These are phyloP conservation scores for Acropternis orthonyx DNA, from an alignment of 2,797 vertebrate genomes.

Conservation along the genomic window DNA sequence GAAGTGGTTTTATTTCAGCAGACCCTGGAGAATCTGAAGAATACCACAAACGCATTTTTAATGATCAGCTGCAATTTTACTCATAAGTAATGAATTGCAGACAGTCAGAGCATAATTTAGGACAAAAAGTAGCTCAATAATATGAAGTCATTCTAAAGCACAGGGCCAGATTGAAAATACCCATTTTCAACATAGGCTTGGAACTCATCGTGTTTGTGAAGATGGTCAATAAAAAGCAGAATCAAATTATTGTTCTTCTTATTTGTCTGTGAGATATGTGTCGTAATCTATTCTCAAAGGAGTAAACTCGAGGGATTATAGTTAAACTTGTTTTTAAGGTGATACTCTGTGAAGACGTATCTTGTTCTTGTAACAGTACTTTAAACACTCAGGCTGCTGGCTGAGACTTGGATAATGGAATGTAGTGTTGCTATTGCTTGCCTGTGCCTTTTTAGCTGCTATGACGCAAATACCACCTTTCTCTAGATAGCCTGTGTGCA, in stretches of 20 bases:
- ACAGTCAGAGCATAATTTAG: neutral
- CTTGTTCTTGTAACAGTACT: neutral
- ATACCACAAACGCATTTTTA: neutral
- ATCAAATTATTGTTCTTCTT: neutral
- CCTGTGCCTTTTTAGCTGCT: neutral
- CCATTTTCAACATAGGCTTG: neutral
- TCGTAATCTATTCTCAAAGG: neutral
- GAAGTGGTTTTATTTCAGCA: neutral
- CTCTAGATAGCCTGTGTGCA: neutral
- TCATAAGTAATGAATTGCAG: neutral
- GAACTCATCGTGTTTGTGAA: neutral
- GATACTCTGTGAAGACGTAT: neutral
- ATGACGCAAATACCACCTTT: neutral
- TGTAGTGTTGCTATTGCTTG: neutral
- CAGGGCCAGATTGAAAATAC: neutral
- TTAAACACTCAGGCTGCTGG: neutral
- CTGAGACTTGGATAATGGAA: neutral
- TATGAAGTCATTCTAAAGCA: neutral
- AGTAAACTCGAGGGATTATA: rapidly evolving
- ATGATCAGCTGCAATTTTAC: neutral
- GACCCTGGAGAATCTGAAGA: neutral
- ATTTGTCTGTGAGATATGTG: neutral
- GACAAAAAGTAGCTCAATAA: neutral
- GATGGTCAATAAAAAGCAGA: neutral
- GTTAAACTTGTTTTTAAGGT: neutral